phyloP scores from a whole-genome alignment of 2,888 invertebrate species.

The Junonia oenone region DNA sequence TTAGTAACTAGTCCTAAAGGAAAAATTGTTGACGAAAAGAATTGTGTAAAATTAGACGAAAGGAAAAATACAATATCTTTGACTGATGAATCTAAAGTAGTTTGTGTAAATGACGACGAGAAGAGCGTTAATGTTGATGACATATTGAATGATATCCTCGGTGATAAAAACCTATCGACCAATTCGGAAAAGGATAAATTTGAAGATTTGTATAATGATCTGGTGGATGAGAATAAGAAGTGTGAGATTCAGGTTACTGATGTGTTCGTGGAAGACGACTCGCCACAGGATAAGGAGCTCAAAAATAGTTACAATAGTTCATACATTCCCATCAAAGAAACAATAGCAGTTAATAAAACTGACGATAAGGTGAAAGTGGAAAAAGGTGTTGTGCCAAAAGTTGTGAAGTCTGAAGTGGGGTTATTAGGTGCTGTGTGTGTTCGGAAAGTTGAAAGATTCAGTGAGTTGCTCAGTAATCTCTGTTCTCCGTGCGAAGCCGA shows the following conservation, averaged over 20 bases:
- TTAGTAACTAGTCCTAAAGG: slow-evolving; percentile 64
- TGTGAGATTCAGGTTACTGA: slow-evolving; percentile 42
- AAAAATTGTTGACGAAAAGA: slow-evolving; percentile 53
- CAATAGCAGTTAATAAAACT: slow-evolving; percentile 43
- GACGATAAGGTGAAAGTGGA: slow-evolving; percentile 45
- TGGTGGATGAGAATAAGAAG: slow-evolving; percentile 44
- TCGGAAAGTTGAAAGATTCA: slow-evolving; percentile 72
- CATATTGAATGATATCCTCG: slow-evolving; percentile 60
- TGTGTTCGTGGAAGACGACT: slow-evolving; percentile 30
- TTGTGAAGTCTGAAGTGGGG: slow-evolving; percentile 52
- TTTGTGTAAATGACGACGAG: slow-evolving; percentile 36
- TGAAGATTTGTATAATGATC: slow-evolving; percentile 64
- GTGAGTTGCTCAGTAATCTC: slow-evolving; percentile 74
- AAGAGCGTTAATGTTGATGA: slow-evolving; percentile 53
- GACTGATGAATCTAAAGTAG: slow-evolving; percentile 46
- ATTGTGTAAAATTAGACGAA: slow-evolving; percentile 46
- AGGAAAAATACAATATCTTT: slow-evolving; percentile 40
- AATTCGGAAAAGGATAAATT: slow-evolving; percentile 57
- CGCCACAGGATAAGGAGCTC: slow-evolving; percentile 41
- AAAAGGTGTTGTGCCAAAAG: slow-evolving; percentile 65
- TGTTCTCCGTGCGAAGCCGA: slow-evolving; percentile 73
- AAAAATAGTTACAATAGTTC: slow-evolving; percentile 53
- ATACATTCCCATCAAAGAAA: slow-evolving; percentile 51
- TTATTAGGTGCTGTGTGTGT: slow-evolving; percentile 72
- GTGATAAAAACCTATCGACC: slow-evolving; percentile 48